phyloP scores from a whole-genome alignment of 2,113 vertebrate species.

The Passerina amoena region DNA sequence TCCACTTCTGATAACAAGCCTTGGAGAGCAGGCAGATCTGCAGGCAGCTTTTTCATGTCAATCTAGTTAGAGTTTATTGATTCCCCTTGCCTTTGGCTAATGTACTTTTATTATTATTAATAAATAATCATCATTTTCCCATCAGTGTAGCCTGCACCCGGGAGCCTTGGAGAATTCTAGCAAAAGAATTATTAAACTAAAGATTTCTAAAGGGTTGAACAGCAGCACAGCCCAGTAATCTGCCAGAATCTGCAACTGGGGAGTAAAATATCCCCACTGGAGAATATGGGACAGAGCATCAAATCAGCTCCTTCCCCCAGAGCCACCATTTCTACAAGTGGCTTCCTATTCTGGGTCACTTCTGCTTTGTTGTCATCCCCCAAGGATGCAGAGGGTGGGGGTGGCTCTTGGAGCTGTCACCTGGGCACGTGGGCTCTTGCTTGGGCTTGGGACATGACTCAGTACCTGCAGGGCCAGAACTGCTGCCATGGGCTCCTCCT shows the following conservation, averaged over 20 bases:
- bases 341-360: neutral
- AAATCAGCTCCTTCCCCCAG: neutral
- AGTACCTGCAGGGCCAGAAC: neutral
- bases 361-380: neutral
- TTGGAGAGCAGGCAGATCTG: neutral
- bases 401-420: neutral
- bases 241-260: neutral
- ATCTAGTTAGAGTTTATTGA: conserved; percentile 54
- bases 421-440: neutral
- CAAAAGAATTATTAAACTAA: conserved; percentile 35
- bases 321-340: neutral
- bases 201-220: neutral
- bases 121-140: conserved; percentile 53
- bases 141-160: neutral
- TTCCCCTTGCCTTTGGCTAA: conserved; percentile 54
- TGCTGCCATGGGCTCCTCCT: neutral
- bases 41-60: conserved; percentile 8
- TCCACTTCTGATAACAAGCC: neutral
- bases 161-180: conserved; percentile 2
- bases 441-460: neutral
- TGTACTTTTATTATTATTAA: conserved; percentile 54
- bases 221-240: neutral
- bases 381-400: neutral
- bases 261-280: neutral
- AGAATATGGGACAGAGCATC: neutral